Base-by-base conservation (phyloP, 2,113 vertebrate species). In the Nanorana parkeri region DNA sequence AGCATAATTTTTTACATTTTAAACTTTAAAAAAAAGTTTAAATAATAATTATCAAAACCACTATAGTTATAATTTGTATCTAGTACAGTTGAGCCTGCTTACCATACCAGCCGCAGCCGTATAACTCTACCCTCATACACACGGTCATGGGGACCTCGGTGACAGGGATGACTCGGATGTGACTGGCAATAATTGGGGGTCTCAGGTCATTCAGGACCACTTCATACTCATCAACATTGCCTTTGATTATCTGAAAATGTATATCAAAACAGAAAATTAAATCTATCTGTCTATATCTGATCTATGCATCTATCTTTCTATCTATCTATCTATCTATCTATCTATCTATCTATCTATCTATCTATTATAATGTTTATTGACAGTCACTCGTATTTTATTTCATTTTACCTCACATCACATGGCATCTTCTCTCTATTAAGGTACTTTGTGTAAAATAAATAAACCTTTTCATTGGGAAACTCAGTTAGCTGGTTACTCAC, bases 61-160 rank as follows among this genome's bases (percentile, higher is more conserved):
- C 13, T 15, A 47, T 15, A 47, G 8, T 47, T 10, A 47, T 13
- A 11, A 11, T 47, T 47, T 13, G 41, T 47, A 47, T 47, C 41
- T 47, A 47, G 13, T 47, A 47, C 41, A 47, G 13, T 1, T 47
- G 28, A 20, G n/a, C 63, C 15, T 66, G 2, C 93, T 85, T 87
- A 97, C 96, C 96, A 0, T 92, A 91, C 96, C 96, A 97, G 0
- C 87, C 77, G 8, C 96, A 97, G 87, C 96, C 96, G 2, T 97
- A 97, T 52, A 97, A 91, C 91, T 97, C 96, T 84, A 96, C 91
- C n/a, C 96, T 89, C 96, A 97, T 96, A 83, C 96, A 97, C 11
- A 97, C 94, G 0, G 95, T 95, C 89, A 92, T 94, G 0, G 93
- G 89, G 41, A 92, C 86, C 63, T 84, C 87, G 0, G 95, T 96